Evolutionary conservation across 2,113 vertebrate genomes (phyloP), one percentile per base, ranked within the genome.

Genomic region (Synchiropus splendidus): DNA sequence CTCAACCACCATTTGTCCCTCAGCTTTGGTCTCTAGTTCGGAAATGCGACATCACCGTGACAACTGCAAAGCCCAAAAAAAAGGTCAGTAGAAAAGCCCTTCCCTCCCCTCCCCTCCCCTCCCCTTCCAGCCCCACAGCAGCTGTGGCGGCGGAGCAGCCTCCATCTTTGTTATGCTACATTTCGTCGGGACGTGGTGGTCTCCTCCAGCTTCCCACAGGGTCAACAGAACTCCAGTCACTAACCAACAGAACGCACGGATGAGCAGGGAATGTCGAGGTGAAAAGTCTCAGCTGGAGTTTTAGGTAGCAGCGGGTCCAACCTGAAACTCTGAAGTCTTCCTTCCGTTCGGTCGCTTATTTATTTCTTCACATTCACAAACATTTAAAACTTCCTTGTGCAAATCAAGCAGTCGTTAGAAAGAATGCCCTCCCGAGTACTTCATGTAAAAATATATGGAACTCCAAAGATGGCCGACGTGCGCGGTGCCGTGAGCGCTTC

Each of bases 401-500:
- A 98, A 98, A 97, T 94, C 90, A 89, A 97, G 92, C 94, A 91
- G 90, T 95, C 90, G 89, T 88, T 88, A 92, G 87, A 91, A 92
- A 92, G 88, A 92, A 96, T 91, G 92, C 90, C 92, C 90, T 91
- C 88, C 84, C 70, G 48, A 85, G 60, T 47, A 65, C 77, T 82
- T 84, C 83, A 75, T 65, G 83, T 83, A 84, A 82, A 84, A 86
- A 83, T 84, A 84, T 77, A 84, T 77, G 84, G 60, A 83, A 79
- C 80, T 83, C 78, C 80, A 78, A 78, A 80, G 75, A 74, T 82
- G 81, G 80, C 81, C 75, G 79, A 77, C 49, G 59, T 68, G 68
- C 70, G 65, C 81, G 79, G 74, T 74, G 71, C 78, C 78, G 79
- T 79, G 65, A 78, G 66, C 71, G 72, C 82, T 73, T 54, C 32